Conservation (phyloP, 1,140 invertebrate genomes). For the Battus philenor region DNA sequence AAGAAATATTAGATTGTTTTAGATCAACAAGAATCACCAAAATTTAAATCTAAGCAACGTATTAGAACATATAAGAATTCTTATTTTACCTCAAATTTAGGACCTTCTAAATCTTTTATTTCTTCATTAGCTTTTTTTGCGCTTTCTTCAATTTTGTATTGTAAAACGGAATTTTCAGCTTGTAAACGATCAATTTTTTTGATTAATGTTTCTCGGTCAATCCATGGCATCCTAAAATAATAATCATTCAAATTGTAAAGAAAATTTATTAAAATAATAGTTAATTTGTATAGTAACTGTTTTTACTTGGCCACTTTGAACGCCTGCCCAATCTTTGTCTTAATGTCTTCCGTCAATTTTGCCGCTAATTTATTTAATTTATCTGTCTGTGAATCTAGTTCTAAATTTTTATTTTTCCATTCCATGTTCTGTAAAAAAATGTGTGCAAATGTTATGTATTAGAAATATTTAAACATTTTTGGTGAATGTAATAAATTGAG, state of each 20-base stretch:
- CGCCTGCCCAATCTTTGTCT: conserved; percentile 47
- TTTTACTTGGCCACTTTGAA: conserved; percentile 48
- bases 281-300: background rate
- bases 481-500: background rate
- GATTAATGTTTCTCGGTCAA: conserved; percentile 46
- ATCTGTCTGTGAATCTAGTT: conserved; percentile 56
- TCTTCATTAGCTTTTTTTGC: conserved; percentile 36
- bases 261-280: background rate
- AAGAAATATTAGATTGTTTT: too few relatives aligned
- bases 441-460: background rate
- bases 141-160: conserved; percentile 49
- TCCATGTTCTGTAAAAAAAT: conserved; percentile 50
- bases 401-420: conserved; percentile 54
- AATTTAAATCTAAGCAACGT: too few relatives aligned
- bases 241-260: too few relatives aligned
- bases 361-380: conserved; percentile 44
- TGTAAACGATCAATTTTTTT: conserved; percentile 52
- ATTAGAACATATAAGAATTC: too few relatives aligned
- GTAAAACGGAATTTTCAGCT: conserved; percentile 46
- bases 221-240: conserved; percentile 45
- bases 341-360: conserved; percentile 45
- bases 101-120: conserved; percentile 18
- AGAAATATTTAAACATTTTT: background rate
- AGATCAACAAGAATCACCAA: too few relatives aligned
- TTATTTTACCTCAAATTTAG: conserved; percentile 38